Evolutionary conservation across 1,140 invertebrate species (phyloP), one percentile per base, ranked within the genome.

Genomic region (Diorhabda sublineata): DNA sequence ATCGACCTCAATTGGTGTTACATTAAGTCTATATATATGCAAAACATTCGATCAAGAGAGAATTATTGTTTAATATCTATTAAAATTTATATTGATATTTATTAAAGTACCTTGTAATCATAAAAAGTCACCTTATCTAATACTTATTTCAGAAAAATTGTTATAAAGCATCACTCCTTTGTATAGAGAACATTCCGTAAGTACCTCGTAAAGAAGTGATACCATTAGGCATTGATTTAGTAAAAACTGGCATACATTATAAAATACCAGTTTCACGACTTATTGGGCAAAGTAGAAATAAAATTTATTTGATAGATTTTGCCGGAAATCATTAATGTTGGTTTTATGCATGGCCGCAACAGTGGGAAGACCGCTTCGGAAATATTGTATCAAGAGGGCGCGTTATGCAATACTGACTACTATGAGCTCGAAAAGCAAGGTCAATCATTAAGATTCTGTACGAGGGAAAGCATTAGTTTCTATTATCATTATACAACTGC

Each of bases 341-440:
- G 66, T 70, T 70, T 70, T 73, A 70, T 73, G 71, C 71, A 70
- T 70, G 66, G 69, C 52, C 66, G 66, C 61, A 44, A 43, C 59
- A 43, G 5, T 11, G 61, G 43, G 61, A 64, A 64, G 69, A 68
- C 57, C 57, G 69, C 60, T 61, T 58, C 45, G 61, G 43, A 43
- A 64, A 64, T 66, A 68, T 52, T 45, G 69, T 56, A 58, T 58
- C 45, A 67, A 69, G 61, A 69, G 71, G 71, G 71, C 71, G 69
- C 62, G 66, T 73, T 73, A 73, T 73, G 71, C 71, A 73, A 73
- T 62, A 66, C 45, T 69, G 58, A 64, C 61, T 59, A 59, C 66
- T 65, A 65, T 47, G 64, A 63, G 71, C 69, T 52, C 69, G 69
- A 73, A 72, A 73, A 70, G 69, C 69, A 73, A 73, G 71, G 71